Evolutionary conservation across 1,140 invertebrate genomes (phyloP).

Genomic region (Mercenaria mercenaria): DNA sequence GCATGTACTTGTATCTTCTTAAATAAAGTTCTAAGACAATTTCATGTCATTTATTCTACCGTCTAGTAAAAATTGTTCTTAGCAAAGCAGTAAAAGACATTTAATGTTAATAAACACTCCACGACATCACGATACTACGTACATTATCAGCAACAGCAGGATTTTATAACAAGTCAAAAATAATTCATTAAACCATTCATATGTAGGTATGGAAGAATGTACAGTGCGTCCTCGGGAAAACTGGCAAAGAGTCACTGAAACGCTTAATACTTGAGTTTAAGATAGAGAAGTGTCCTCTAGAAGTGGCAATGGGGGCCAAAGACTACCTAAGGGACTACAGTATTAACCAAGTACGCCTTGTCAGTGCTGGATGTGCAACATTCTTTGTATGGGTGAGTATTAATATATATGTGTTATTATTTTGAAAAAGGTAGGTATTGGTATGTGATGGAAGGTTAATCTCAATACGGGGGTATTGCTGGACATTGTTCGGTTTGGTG

Average conservation of each 20-base stretch:
- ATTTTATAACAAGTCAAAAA: too few species aligned
- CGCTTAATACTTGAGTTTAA: constrained; percentile 75
- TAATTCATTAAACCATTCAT: too few species aligned
- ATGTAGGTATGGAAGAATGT: constrained; percentile 80
- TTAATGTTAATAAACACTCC: too few species aligned
- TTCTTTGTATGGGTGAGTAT: constrained; percentile 83
- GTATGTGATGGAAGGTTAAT: not conserved
- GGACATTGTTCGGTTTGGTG: not conserved
- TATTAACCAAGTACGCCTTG: constrained; percentile 77
- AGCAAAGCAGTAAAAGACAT: too few species aligned
- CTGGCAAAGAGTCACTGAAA: constrained; percentile 80
- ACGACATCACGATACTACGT: too few species aligned
- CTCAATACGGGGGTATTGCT: not conserved
- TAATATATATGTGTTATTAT: not conserved
- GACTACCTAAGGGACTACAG: constrained; percentile 75
- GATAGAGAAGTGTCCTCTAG: constrained; percentile 74
- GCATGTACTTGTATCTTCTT: too few species aligned
- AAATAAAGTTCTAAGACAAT: too few species aligned
- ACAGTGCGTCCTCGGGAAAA: constrained; percentile 74
- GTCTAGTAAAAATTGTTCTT: too few species aligned
- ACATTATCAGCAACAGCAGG: too few species aligned
- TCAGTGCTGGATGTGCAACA: constrained; percentile 80
- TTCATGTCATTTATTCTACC: too few species aligned
- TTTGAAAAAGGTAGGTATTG: not conserved
- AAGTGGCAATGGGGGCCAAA: constrained; percentile 76